Evolutionary conservation across 2,797 vertebrate genomes (phyloP).

Genomic region (Eremophila alpestris): DNA sequence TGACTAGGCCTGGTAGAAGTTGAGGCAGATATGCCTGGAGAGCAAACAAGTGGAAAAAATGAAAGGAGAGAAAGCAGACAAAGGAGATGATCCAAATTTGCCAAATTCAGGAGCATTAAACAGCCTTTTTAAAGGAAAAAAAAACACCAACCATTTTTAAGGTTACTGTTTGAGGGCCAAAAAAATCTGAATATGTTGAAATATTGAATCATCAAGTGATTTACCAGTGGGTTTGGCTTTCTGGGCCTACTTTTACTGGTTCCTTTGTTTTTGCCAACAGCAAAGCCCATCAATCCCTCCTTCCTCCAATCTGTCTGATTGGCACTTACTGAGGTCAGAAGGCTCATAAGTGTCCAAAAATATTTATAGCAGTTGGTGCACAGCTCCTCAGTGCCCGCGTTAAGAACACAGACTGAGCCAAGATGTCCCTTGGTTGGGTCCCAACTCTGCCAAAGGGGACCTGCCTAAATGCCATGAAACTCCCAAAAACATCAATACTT

Average conservation of each 20-base stretch:
- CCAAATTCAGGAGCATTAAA: background rate
- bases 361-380: background rate
- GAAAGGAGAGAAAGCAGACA: background rate
- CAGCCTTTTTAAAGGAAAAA: background rate
- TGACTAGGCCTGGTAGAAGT: slow-evolving; percentile 32
- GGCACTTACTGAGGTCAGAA: background rate
- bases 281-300: background rate
- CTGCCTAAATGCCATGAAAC: background rate
- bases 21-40: background rate
- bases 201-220: background rate
- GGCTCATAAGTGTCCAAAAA: background rate
- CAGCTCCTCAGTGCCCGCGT: background rate
- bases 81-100: background rate
- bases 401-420: background rate
- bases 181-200: background rate
- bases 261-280: background rate
- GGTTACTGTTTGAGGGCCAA: background rate
- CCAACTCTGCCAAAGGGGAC: background rate
- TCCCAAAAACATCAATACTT: background rate
- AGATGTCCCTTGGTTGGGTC: accelerated
- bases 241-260: background rate
- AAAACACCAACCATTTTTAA: background rate
- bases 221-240: background rate
- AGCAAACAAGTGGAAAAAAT: background rate
- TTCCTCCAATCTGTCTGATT: background rate